Percentiles rank a stretch among this genome's conserved stretches.
These are phyloP conservation scores for Zaprionus tsacasi DNA, from an alignment of 1,140 invertebrate genomes.

Conservation along the genomic window DNA sequence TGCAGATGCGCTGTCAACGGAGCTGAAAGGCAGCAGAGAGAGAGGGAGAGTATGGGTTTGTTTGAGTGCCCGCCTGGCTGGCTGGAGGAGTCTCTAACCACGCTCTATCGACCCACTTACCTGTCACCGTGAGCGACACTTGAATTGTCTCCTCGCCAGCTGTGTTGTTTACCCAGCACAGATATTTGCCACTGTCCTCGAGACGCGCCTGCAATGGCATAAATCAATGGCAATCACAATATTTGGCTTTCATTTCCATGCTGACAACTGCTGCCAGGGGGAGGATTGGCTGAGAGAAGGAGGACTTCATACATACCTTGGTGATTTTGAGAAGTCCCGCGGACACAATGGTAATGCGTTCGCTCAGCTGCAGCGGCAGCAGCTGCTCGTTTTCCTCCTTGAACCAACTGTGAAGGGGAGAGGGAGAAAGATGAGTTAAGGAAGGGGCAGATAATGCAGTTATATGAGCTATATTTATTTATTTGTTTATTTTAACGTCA, in stretches of 20 bases:
- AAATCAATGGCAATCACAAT: slow-evolving; percentile 78
- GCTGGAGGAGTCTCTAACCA: not conserved
- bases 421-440: slow-evolving; percentile 16
- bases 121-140: slow-evolving; percentile 90
- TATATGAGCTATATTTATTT: too few species aligned
- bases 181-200: slow-evolving; percentile 92
- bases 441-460: not conserved
- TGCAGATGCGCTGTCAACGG: slow-evolving; percentile 90
- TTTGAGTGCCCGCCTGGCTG: not conserved
- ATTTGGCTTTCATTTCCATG: slow-evolving; percentile 52
- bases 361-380: slow-evolving; percentile 87
- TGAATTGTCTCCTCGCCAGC: slow-evolving; percentile 93
- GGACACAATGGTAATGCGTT: slow-evolving; percentile 86
- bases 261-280: slow-evolving; percentile 3
- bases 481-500: too few species aligned
- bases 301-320: slow-evolving; percentile 84
- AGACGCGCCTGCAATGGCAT: slow-evolving; percentile 85
- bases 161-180: slow-evolving; percentile 95
- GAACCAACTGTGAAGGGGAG: slow-evolving; percentile 86
- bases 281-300: not conserved
- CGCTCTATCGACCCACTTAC: slow-evolving; percentile 70
- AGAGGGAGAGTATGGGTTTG: not conserved
- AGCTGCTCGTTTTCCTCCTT: slow-evolving; percentile 88
- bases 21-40: slow-evolving; percentile 85
- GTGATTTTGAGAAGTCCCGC: slow-evolving; percentile 87